Evolutionary conservation across 2,797 vertebrate species (phyloP).

Genomic region (Zalophus californianus): DNA sequence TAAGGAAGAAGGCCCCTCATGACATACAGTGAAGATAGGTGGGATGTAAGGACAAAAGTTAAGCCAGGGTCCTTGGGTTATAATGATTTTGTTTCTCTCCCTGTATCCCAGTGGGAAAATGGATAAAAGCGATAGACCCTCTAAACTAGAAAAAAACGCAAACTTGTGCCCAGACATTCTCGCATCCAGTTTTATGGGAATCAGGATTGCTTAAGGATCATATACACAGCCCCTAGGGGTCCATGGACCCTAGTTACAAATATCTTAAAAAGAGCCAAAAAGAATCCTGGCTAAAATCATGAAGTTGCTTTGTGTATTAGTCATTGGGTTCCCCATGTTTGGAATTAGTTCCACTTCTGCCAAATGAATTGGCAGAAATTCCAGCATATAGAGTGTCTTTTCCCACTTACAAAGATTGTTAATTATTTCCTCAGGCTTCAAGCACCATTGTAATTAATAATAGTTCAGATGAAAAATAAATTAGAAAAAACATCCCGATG

Average conservation of each 20-base stretch:
- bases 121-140: neutral
- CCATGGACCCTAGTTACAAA: neutral
- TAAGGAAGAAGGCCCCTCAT: neutral
- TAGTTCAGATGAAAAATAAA: slow-evolving; percentile 65
- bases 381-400: slow-evolving; percentile 62
- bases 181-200: neutral
- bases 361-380: slow-evolving; percentile 76
- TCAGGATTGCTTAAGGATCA: neutral
- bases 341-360: slow-evolving; percentile 60
- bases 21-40: neutral
- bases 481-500: slow-evolving; percentile 40
- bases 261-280: neutral
- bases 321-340: slow-evolving; percentile 3
- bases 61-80: neutral
- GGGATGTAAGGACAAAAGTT: neutral
- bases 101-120: neutral
- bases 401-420: slow-evolving; percentile 64
- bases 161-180: neutral
- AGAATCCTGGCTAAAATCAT: slow-evolving; percentile 43
- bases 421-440: slow-evolving; percentile 73
- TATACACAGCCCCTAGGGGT: neutral
- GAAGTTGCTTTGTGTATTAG: slow-evolving; percentile 49
- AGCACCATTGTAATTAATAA: slow-evolving; percentile 72
- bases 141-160: neutral
- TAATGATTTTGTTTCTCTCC: neutral